Evolutionary conservation across 1,140 invertebrate species (phyloP), one percentile per base, ranked within the genome.

Genomic region (Dinoponera quadriceps): DNA sequence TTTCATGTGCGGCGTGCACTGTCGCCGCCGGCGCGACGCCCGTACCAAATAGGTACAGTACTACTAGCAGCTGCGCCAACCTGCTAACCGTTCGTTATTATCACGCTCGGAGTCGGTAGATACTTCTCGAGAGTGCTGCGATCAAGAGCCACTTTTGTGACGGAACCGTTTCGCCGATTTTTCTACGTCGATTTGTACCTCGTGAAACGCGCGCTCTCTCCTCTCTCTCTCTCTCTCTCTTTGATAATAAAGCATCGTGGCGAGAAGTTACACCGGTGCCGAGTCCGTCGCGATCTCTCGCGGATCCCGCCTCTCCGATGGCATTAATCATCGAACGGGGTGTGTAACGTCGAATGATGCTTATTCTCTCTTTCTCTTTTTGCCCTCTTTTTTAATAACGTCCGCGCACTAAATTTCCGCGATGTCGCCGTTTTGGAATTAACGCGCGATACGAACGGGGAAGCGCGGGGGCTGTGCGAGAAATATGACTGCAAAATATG

Each of bases 61-160:
- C 83, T 75, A 60, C 85, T 75, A 74, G 77, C 87, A 88, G 86
- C 87, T 88, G 87, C 66, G 84, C 86, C 86, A 85, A 63, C 84
- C 72, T 59, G 78, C 77, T 88, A 85, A 88, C 83, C 78, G 78
- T 72, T 59, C 86, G 80, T 88, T 88, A 88, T 88, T 88, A 88
- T 88, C 87, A 74, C 88, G 73, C 73, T 72, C 82, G 9, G 69
- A 88, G 73, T 85, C 87, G 27, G 68, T 88, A 88, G 86, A 85
- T 71, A 81, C 72, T 87, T 88, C 68, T 84, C 74, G 77, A 73
- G 77, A 82, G 77, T 87, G 48, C 62, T 54, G 72, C 77, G 71
- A 87, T 88, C 87, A 75, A 72, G 82, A 88, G 74, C 54, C 72
- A 87, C 83, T 88, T 88, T 78, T 82, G 48, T 54, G 48, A 25